Percentiles rank a stretch among this genome's conserved stretches.
Evolutionary conservation across 2,113 vertebrate genomes (phyloP).

Genomic region (Xiphophorus couchianus): DNA sequence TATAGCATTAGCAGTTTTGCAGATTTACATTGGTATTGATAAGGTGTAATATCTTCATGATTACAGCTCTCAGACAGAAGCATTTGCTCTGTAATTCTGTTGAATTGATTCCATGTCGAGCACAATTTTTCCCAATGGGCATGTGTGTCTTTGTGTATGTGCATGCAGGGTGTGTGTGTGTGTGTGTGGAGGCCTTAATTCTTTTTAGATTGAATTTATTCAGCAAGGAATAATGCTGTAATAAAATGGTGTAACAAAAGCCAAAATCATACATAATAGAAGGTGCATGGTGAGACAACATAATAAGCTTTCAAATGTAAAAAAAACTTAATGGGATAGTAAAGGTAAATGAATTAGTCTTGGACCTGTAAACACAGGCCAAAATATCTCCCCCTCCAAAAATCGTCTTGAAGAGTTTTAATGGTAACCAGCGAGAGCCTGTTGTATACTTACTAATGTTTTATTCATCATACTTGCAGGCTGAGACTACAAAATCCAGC

Average conservation of each 20-base stretch:
- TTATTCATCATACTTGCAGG: constrained; percentile 72
- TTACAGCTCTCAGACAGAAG: constrained; percentile 28
- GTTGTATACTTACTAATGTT: constrained; percentile 71
- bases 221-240: background rate
- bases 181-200: constrained; percentile 11
- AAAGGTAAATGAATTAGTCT: constrained; percentile 19
- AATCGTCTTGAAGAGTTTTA: constrained; percentile 37
- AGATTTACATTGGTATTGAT: constrained; percentile 62
- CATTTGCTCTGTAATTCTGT: constrained; percentile 29
- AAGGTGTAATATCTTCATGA: constrained; percentile 55
- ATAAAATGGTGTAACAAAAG: constrained; percentile 5
- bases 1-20: constrained; percentile 60
- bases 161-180: background rate
- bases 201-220: constrained; percentile 30
- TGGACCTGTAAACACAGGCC: constrained; percentile 23
- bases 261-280: background rate
- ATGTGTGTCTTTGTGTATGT: background rate
- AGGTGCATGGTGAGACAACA: constrained; percentile 2
- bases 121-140: constrained; percentile 15
- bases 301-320: constrained; percentile 14
- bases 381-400: constrained; percentile 7
- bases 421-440: constrained; percentile 47
- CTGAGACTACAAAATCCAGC: constrained; percentile 70
- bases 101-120: constrained; percentile 23
- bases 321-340: constrained; percentile 2